Evolutionary conservation across 2,888 invertebrate species (phyloP).

Genomic region (Boloria euphrosyne): DNA sequence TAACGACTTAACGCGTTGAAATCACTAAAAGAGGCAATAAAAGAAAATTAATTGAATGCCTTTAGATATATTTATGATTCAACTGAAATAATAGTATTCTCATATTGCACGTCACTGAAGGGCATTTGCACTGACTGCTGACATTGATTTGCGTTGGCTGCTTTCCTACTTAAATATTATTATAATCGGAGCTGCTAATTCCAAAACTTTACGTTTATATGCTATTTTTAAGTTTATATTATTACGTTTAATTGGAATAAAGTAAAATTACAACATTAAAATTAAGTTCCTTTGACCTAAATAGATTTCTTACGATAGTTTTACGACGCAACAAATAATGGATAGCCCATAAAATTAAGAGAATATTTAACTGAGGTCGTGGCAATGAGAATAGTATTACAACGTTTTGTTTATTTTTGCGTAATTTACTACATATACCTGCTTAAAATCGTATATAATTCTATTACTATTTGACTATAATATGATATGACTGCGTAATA

Average conservation of each 20-base stretch:
- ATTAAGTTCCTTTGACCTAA: conserved; percentile 26
- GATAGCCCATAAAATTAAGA: conserved; percentile 44
- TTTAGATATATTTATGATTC: conserved; percentile 16
- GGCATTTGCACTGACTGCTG: no score
- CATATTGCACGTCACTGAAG: not conserved
- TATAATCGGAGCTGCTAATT: no score
- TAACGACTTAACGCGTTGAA: conserved; percentile 26
- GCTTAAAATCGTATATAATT: no score
- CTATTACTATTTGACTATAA: no score
- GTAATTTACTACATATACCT: no score
- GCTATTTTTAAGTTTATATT: not conserved
- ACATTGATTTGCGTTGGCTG: no score
- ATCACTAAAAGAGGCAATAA: conserved; percentile 20
- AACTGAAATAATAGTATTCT: conserved; percentile 13
- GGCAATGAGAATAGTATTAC: conserved; percentile 1
- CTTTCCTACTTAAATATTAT: no score
- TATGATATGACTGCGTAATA: no score
- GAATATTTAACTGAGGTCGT: conserved; percentile 37
- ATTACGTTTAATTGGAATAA: not conserved
- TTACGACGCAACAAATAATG: conserved; percentile 51
- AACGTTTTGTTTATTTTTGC: not conserved
- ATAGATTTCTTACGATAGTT: conserved; percentile 41
- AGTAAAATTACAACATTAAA: conserved; percentile 17
- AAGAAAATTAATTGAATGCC: conserved; percentile 17
- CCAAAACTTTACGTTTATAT: no score